Evolutionary conservation across 2,113 vertebrate species (phyloP).

Genomic region (Marmota monax): DNA sequence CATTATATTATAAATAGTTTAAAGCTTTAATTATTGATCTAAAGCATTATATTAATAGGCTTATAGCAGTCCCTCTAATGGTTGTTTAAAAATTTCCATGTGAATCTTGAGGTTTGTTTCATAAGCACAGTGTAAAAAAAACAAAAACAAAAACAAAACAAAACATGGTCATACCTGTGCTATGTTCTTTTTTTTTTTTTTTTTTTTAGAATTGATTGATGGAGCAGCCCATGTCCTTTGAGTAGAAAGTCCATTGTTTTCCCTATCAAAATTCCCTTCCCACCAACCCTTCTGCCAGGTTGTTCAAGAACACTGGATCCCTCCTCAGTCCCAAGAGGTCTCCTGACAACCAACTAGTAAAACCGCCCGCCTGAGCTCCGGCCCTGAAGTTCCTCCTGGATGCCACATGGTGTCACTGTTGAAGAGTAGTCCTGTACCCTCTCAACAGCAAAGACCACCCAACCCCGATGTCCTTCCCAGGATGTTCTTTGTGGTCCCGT

Average conservation of each 20-base stretch:
- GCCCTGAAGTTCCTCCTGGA: background rate
- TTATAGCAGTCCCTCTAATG: background rate
- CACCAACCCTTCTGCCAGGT: background rate
- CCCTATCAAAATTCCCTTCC: background rate
- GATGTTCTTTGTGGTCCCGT: background rate
- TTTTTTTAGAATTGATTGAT: background rate
- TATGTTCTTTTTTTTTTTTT: background rate
- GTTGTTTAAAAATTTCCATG: background rate
- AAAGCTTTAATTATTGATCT: background rate
- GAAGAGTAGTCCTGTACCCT: slow-evolving; percentile 27
- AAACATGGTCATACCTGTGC: background rate
- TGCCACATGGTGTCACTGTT: slow-evolving; percentile 69
- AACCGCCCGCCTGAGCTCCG: background rate
- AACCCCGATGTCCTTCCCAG: background rate
- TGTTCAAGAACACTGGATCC: background rate
- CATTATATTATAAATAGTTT: background rate
- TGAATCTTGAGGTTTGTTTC: background rate
- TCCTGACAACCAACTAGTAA: too few relatives aligned
- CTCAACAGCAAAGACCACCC: fast-evolving
- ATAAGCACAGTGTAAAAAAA: background rate
- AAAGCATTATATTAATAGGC: background rate
- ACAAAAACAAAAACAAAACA: too few relatives aligned
- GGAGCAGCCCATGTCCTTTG: background rate
- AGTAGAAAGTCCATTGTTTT: background rate
- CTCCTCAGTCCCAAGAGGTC: background rate